Base-by-base conservation (phyloP, 2,797 vertebrate species). In the Centropyge bicolor region DNA sequence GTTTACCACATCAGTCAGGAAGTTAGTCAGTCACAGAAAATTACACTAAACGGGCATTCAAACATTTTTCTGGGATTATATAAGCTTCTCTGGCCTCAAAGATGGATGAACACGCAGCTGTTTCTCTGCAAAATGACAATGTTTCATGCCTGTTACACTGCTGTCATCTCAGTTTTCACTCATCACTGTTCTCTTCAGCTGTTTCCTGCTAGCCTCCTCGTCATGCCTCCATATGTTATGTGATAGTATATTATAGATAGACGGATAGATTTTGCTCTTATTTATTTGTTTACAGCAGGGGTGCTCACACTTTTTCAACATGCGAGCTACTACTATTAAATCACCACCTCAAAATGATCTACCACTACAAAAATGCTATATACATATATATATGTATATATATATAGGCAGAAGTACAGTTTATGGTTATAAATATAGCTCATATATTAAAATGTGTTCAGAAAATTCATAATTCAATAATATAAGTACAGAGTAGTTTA, bases 61-160 rank as follows among this genome's bases (percentile, higher is more conserved):
- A 27, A 55, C 56, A 24, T 63, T 56, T 61, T 60, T 38, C 61
- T 66, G 43, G 12, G 38, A 60, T 75, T 76, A 49, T 64, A 41
- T 57, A 68, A 83, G 55, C 74, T 51, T 31, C n/a, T 60, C 59
- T 11, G 61, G 17, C 59, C 49, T 75, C 35, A 54, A 12, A 79
- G 63, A 64, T 40, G 70, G 45, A 62, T 59, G 69, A 63, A 72
- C 77, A 51, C 5, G 22, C 74, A 86, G 81, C 66, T 80, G 57
- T 81, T 78, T 78, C 40, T 54, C 38, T 14, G 70, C 56, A 45
- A 49, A 74, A 73, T 38, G 24, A 61, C 36, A 48, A 5, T 43
- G 60, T 62, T 69, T 71, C 55, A 70, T 60, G 70, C 36, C 27
- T 5, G 17, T 67, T 78, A 5, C 62, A 43, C 69, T 55, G 40